Evolutionary conservation across 2,888 invertebrate genomes (phyloP), one percentile per base, ranked within the genome.

Genomic region (Caenorhabditis afra): DNA sequence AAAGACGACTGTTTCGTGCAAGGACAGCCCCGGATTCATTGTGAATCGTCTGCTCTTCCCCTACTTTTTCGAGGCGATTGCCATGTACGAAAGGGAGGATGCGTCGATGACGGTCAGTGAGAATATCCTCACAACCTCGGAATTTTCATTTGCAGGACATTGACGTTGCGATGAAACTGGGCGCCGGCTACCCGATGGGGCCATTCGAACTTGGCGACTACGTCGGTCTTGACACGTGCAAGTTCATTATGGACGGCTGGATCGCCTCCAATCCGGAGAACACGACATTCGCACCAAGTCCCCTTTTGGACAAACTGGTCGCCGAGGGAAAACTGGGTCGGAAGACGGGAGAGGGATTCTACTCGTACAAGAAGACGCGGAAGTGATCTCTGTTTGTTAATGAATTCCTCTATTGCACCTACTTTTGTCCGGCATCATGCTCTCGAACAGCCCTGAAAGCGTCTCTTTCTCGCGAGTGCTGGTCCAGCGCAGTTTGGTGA

Each of bases 21-120:
- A 95, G 89, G 96, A 96, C 90, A 95, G 95, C 0, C 95, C 95
- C n/a, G 96, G 96, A 2, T 96, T 96, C 91, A 95, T 96, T 79
- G 96, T 96, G 22, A 96, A 96, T 91, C 92, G 96, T 44, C 92
- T 96, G 53, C 92, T 96, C 62, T 94, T 95, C 10, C 96, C 96
- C 0, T 95, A 95, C 88, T 92, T 94, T 85, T 93, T 93, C 85
- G 95, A 96, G 91, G 94, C 96, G 35, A 91, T 95, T 5, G 91
- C 94, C 75, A 93, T 96, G 93, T 91, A 93, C 79, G 95, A 89
- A 23, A 70, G 88, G 18, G 89, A 85, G 12, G 88, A 90, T 44
- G 88, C 89, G 4, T 78, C 81, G n/a, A 81, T 74, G 68, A 79
- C 55, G 57, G 81, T 78, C 10, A 11, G 49, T 23, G 0, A 23